A percentile compares a stretch with the other conserved stretches of the same genome.
Conservation (phyloP, 2,888 invertebrate species). For the Cheilosia grossa region DNA sequence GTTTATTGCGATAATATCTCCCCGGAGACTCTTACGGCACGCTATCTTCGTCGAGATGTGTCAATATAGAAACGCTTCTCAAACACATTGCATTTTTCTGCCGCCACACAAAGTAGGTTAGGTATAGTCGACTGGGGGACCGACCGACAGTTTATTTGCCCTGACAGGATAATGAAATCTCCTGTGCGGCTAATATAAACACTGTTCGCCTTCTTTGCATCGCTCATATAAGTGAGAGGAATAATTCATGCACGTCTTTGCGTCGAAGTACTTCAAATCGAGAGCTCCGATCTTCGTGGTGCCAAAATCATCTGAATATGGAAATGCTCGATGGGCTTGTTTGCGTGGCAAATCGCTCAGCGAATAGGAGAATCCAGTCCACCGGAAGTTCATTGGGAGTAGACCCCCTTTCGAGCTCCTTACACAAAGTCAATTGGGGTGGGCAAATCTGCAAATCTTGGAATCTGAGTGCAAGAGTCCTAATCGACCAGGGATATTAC, state of each 20-base stretch:
- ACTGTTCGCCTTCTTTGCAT: constrained; percentile 55
- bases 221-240: constrained; percentile 61
- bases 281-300: constrained; percentile 33
- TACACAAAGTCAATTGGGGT: constrained; percentile 29
- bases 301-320: constrained; percentile 69
- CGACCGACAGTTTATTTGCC: constrained; percentile 49
- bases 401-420: constrained; percentile 13
- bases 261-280: constrained; percentile 29
- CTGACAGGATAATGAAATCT: constrained; percentile 73
- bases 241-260: constrained; percentile 67
- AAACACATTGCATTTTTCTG: constrained; percentile 64
- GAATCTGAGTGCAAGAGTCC: constrained; percentile 61
- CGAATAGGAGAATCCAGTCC: constrained; percentile 67
- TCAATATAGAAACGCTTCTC: constrained; percentile 69
- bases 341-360: constrained; percentile 53
- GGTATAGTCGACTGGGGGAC: background rate
- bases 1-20: constrained; percentile 73
- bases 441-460: constrained; percentile 26
- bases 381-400: constrained; percentile 59
- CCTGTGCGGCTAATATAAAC: constrained; percentile 67
- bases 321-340: constrained; percentile 57
- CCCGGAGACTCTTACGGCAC: constrained; percentile 60
- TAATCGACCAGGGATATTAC: constrained; percentile 65
- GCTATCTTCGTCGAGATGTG: constrained; percentile 64
- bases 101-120: constrained; percentile 19